Conservation (phyloP, 2,888 invertebrate species). For the Diarsia mendica region DNA sequence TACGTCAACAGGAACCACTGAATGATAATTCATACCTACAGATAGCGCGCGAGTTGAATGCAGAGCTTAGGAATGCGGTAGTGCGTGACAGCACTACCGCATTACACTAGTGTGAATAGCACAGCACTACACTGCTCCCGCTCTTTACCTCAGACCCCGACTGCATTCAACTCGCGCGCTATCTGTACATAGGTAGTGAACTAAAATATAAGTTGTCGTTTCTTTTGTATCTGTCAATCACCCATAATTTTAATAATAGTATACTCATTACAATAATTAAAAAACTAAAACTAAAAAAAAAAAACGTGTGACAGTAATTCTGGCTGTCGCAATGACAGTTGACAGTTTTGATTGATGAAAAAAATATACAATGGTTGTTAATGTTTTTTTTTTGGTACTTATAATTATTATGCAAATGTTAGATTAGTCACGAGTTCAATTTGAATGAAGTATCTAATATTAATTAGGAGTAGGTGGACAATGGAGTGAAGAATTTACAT, state of each 20-base stretch:
- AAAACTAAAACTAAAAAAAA: background rate
- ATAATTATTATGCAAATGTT: conserved; percentile 16
- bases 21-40: conserved; percentile 11
- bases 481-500: background rate
- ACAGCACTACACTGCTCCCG: no score
- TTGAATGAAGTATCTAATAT: conserved; percentile 11
- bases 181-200: background rate
- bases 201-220: background rate
- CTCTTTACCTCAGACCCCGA: no score
- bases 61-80: no score
- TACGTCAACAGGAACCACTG: conserved; percentile 23
- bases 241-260: conserved; percentile 10
- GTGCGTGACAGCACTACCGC: no score
- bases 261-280: background rate
- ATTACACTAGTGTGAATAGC: no score
- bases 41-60: no score
- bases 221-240: conserved; percentile 23
- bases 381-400: conserved; percentile 14
- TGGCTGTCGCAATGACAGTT: conserved; percentile 33
- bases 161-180: no score
- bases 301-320: conserved; percentile 23
- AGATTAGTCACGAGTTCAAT: conserved; percentile 9
- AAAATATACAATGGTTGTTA: conserved; percentile 24
- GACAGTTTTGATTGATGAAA: conserved; percentile 50
- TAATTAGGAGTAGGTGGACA: background rate